Evolutionary conservation across 2,797 vertebrate species (phyloP), one percentile per base, ranked within the genome.

Genomic region (Morus bassanus): DNA sequence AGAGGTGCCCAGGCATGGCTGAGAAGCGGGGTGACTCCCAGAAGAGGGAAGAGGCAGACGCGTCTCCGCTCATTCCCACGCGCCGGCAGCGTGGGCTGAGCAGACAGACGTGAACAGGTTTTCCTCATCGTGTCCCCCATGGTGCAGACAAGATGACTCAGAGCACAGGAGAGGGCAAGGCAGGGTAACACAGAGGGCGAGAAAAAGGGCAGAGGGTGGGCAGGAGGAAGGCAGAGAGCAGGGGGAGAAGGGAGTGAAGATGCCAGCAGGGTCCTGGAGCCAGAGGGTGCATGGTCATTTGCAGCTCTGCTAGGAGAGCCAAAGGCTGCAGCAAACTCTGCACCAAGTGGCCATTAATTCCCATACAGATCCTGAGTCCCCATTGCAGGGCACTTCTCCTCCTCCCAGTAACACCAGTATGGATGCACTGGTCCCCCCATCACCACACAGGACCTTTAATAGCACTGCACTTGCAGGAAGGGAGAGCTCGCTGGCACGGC

Each of bases 201-300:
- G 41, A 23, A 13, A 27, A 12, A 39, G 45, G 30, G 51, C 57
- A 48, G 39, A 15, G 50, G 10, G 48, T 15, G 22, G 41, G 21
- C 28, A 50, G 28, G 28, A n/a, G 25, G n/a, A 39, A 18, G 35
- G n/a, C 22, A 28, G 67, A 17, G 43, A 18, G 48, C 1, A 0
- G 33, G 15, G 69, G 27, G 22, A 30, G 19, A 39, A 61, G 31
- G 43, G 31, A 13, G 11, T 0, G 1, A 30, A 45, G 77, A 21
- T 70, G 69, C 50, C 16, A 7, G 23, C 22, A 3, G n/a, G 13
- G 31, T 70, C 30, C 41, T 3, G 27, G 41, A 51, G 84, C 45
- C 0, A 3, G 31, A 14, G 17, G 23, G 27, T 0, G 0, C 1
- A 0, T 0, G 2, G 28, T 15, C 2, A 1, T 30, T 19, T 8